Evolutionary conservation across 2,888 invertebrate genomes (phyloP).

Genomic region (Morpho achilles): DNA sequence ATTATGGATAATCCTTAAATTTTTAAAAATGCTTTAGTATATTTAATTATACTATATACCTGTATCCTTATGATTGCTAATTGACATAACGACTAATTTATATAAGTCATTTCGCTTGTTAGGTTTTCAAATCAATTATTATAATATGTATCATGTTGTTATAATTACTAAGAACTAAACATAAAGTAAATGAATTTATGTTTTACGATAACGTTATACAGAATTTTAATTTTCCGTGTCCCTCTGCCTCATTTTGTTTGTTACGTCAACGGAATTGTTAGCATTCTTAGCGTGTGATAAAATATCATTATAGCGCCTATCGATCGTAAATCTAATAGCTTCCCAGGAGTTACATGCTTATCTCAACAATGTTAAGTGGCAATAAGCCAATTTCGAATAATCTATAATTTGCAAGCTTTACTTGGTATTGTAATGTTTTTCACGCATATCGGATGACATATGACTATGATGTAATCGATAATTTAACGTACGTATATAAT

Average conservation of each 20-base stretch:
- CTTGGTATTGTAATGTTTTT: not conserved
- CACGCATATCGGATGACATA: no score
- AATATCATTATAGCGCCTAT: not conserved
- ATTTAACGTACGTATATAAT: no score
- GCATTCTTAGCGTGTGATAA: no score
- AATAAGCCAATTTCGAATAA: slow-evolving; percentile 5
- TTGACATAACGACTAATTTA: not conserved
- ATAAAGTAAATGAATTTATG: slow-evolving; percentile 1
- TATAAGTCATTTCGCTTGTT: not conserved
- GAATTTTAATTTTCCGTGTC: no score
- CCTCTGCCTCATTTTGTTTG: no score
- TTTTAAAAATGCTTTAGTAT: no score
- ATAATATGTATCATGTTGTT: not conserved
- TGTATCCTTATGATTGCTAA: no score
- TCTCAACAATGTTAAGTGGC: not conserved
- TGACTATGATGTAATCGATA: no score
- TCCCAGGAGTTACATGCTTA: slow-evolving; percentile 7
- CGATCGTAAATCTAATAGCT: not conserved
- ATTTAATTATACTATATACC: no score
- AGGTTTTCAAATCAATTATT: not conserved
- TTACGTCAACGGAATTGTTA: no score
- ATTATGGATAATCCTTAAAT: no score
- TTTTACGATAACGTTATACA: not conserved
- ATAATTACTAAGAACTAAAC: not conserved
- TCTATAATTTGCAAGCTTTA: not conserved